These are phyloP conservation scores for Orussus abietinus DNA, from an alignment of 1,140 invertebrate species.

Conservation along the genomic window DNA sequence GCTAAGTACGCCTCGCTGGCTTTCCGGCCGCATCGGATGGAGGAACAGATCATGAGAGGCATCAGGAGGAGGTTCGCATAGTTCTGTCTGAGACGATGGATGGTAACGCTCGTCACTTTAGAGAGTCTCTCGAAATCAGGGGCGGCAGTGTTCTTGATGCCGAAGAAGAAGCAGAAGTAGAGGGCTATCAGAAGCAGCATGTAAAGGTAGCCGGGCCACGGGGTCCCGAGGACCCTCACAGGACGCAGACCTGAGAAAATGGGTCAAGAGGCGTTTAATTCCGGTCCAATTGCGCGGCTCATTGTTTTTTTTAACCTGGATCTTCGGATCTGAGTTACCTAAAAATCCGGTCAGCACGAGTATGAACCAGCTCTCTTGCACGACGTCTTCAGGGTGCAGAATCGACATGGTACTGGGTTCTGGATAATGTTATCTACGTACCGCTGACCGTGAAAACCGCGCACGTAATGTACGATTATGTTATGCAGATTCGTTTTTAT, in stretches of 20 bases:
- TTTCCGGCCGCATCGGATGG: slow-evolving; percentile 1
- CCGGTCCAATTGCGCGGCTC: not conserved
- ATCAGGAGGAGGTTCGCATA: slow-evolving; percentile 10
- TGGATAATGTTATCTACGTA: too few species aligned
- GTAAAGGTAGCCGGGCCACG: slow-evolving; percentile 13
- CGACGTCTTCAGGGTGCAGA: slow-evolving; percentile 9
- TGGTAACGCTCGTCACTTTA: too few species aligned
- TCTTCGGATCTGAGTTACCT: slow-evolving; percentile 16
- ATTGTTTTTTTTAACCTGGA: too few species aligned
- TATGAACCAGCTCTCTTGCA: slow-evolving; percentile 13
- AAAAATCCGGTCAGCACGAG: slow-evolving; percentile 12
- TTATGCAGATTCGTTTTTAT: too few species aligned
- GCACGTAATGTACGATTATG: too few species aligned
- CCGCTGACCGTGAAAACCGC: too few species aligned
- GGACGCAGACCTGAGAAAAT: slow-evolving; percentile 17
- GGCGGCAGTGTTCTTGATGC: too few species aligned
- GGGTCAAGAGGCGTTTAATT: slow-evolving; percentile 1
- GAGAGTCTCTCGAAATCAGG: too few species aligned
- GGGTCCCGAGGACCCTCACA: slow-evolving; percentile 4
- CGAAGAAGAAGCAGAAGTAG: slow-evolving; percentile 11
- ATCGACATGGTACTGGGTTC: slow-evolving; percentile 13
- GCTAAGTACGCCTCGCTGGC: not conserved
- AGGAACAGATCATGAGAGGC: slow-evolving; percentile 11
- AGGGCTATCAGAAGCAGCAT: slow-evolving; percentile 4
- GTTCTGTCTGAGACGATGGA: too few species aligned